phyloP scores from a whole-genome alignment of 2,888 invertebrate genomes.

The Melangyna quadrimaculata region DNA sequence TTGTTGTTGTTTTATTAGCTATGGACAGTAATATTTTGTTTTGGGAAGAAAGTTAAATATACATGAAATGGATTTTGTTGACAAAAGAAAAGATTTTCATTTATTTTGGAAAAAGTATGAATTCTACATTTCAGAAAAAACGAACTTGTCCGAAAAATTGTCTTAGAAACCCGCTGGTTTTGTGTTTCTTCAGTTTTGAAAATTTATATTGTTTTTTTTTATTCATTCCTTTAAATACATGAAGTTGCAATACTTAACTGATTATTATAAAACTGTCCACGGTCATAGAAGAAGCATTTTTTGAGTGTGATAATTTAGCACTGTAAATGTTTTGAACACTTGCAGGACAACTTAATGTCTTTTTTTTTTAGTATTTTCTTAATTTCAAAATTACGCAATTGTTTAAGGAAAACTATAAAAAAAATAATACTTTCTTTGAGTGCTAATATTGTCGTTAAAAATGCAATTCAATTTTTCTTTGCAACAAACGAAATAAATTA shows the following conservation, averaged over 20 bases:
- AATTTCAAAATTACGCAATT: not conserved
- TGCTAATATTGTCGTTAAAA: slow-evolving; percentile 24
- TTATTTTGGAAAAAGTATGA: slow-evolving; percentile 28
- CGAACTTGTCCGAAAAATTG: slow-evolving; percentile 47
- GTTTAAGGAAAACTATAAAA: not conserved
- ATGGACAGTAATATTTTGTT: slow-evolving; percentile 39
- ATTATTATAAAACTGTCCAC: slow-evolving; percentile 1
- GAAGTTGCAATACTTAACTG: not conserved
- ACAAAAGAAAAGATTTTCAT: slow-evolving; percentile 43
- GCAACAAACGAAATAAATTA: slow-evolving; percentile 18
- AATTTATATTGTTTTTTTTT: slow-evolving; percentile 9
- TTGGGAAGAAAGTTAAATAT: slow-evolving; percentile 54
- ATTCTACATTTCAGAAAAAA: slow-evolving; percentile 8
- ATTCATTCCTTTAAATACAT: not conserved
- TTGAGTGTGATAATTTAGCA: slow-evolving; percentile 15
- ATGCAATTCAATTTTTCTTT: slow-evolving; percentile 2
- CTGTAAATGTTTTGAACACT: slow-evolving; percentile 13
- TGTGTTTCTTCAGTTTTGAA: not conserved
- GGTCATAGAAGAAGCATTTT: not conserved
- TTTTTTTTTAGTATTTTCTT: not conserved
- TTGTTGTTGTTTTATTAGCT: slow-evolving; percentile 31
- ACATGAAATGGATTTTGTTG: slow-evolving; percentile 61
- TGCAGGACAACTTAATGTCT: not conserved
- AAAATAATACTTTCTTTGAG: slow-evolving; percentile 25
- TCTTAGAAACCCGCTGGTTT: slow-evolving; percentile 20